Evolutionary conservation across 2,797 vertebrate species (phyloP), one percentile per base, ranked within the genome.

Genomic region (Harpagifer antarcticus): DNA sequence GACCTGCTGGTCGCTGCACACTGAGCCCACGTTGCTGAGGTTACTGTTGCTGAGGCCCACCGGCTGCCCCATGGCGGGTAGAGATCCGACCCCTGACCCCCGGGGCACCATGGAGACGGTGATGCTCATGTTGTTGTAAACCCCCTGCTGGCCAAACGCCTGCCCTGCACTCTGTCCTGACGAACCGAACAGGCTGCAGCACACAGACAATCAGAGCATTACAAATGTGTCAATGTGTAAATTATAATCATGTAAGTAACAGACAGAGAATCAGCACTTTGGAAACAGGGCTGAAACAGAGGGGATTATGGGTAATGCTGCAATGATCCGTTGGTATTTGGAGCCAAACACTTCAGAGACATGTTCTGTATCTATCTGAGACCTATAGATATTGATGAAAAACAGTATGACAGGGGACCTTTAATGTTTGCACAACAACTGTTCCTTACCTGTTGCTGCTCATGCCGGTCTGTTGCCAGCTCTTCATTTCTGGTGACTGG

Each of bases 41-140:
- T 95, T 96, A 92, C 94, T 95, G 64, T 95, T 96, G 93, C 93
- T 95, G 94, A 98, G 95, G 82, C 95, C 94, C 81, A 96, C 96
- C 81, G 96, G 92, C 77, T 96, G 95, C 49, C 95, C 96, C 92
- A 97, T 94, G 19, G 96, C 96, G 88, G 96, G 96, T 92, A 98
- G 94, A 16, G 96, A 96, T 86, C 95, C 94, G 66, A 96, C 91
- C 9, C 95, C 90, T 3, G 96, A 96, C 95, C 96, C 33, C 96
- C 96, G 0, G 96, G 27, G 27, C 27, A 27, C 97, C 98, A 99
- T 98, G 87, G 98, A 98, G 72, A 99, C 97, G 0, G 97, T 98
- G 94, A 98, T 98, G 95, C 97, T 98, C 98, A 99, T 98, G 90
- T 98, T 99, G 95, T 99, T 99, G 94, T 98, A 99, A 59, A 98